Base-by-base conservation (phyloP, 2,888 invertebrate genomes). In the Cataglyphis cursor region DNA sequence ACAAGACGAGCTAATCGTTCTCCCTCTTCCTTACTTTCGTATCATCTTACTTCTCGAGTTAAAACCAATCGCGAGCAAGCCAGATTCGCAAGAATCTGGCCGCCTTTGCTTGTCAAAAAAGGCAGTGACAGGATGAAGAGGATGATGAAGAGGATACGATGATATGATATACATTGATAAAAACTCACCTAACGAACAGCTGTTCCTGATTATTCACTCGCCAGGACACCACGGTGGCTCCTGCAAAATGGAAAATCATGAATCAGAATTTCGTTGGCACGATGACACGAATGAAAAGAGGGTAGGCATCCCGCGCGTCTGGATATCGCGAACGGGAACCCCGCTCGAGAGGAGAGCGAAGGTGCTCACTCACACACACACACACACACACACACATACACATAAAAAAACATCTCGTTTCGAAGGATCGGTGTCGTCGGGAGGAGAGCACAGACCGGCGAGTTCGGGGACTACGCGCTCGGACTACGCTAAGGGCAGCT, bases 161-260 rank as follows among this genome's bases (percentile, higher is more conserved):
- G 24, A 24, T 1, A 1, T 1, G 24, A 24, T 24, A 24, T 24
- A 1, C 24, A 24, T 24, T 24, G 24, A 24, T 1, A 51, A 8
- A 95, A 8, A 95, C 96, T 96, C 96, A 98, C 98, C 99, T 99
- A 93, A 99, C 98, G 96, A 99, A 99, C 94, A 99, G 96, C 95
- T 99, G 98, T 95, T 99, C 99, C 95, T 99, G 98, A 95, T 99
- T 99, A 95, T 98, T 98, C 87, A 98, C 98, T 93, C 98, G 96
- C 99, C 99, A 99, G 94, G 99, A 99, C 90, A 99, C 98, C 89
- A 99, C 98, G 82, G 99, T 99, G 89, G 99, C 99, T 95, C 99
- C 99, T 99, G 95, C 85, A 96, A 96, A 92, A 93, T 93, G 59
- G 86, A 89, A 92, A 92, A 88, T 88, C 84, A 72, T 70, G 62